Evolutionary conservation across 2,113 vertebrate genomes (phyloP).

Genomic region (Poeciliopsis retropinna): DNA sequence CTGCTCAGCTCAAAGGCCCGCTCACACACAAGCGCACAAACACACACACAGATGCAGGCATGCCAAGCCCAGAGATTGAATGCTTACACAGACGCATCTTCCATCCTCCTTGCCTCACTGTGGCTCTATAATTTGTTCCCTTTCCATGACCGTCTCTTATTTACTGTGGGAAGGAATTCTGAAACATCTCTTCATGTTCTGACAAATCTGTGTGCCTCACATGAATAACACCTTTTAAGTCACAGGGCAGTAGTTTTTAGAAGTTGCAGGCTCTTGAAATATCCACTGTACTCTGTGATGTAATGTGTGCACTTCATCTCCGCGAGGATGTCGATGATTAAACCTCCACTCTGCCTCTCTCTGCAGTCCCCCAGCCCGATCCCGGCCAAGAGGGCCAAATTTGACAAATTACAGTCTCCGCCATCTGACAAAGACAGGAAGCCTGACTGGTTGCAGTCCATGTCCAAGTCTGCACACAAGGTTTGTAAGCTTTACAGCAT

Average conservation of each 20-base stretch:
- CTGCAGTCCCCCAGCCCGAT: slow-evolving; percentile 76
- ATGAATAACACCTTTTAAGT: slow-evolving; percentile 47
- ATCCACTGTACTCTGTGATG: slow-evolving; percentile 39
- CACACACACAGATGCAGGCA: slow-evolving; percentile 34
- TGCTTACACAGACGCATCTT: slow-evolving; percentile 60
- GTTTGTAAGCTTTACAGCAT: slow-evolving; percentile 52
- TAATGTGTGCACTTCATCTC: slow-evolving; percentile 37
- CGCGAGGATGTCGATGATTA: slow-evolving; percentile 31
- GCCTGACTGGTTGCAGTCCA: slow-evolving; percentile 76
- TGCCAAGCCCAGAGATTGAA: slow-evolving; percentile 54
- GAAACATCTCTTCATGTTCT: slow-evolving; percentile 28
- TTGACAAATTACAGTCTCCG: slow-evolving; percentile 68
- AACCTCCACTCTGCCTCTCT: slow-evolving; percentile 36
- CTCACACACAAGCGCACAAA: slow-evolving; percentile 42
- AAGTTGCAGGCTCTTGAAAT: slow-evolving; percentile 44
- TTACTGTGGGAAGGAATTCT: slow-evolving; percentile 22
- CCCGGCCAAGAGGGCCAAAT: slow-evolving; percentile 75
- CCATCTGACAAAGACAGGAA: slow-evolving; percentile 74
- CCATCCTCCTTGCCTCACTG: slow-evolving; percentile 36
- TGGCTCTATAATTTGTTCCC: slow-evolving; percentile 31
- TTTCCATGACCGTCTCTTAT: slow-evolving; percentile 42
- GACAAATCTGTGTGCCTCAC: slow-evolving; percentile 36
- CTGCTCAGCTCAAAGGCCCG: slow-evolving; percentile 69
- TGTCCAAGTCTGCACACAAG: slow-evolving; percentile 79
- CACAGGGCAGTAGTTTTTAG: slow-evolving; percentile 37